A percentile compares a stretch with the other conserved stretches of the same genome.
Conservation (phyloP, 64 coral and sea anemone genomes). For the Acropora tenuis region DNA sequence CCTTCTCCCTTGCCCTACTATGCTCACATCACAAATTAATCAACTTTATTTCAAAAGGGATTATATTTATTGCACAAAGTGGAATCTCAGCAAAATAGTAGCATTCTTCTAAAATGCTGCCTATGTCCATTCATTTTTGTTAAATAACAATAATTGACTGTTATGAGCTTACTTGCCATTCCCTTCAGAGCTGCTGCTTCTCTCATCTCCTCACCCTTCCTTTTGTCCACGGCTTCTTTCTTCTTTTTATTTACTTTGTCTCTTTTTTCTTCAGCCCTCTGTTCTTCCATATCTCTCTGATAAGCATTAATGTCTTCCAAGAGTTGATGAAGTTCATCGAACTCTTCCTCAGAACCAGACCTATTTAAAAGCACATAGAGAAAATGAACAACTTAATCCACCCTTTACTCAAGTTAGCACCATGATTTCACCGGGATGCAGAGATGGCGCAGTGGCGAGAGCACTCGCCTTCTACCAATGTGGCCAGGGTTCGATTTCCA, state of each 20-base stretch:
- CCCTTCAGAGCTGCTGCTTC: no score
- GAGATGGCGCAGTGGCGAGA: no score
- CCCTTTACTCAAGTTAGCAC: background rate
- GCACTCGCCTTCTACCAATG: no score
- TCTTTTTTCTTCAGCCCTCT: background rate
- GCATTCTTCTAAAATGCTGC: background rate
- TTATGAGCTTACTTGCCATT: no score
- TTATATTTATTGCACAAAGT: no score
- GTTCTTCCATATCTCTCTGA: background rate
- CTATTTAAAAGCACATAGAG: background rate
- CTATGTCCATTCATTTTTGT: no score
- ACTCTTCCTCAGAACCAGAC: no score
- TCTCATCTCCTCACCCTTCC: conserved; percentile 14
- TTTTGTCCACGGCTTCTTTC: conserved; percentile 37
- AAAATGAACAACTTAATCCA: background rate
- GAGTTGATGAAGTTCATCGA: conserved; percentile 13
- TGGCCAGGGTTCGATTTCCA: no score
- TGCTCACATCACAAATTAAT: background rate
- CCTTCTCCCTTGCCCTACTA: background rate
- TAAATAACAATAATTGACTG: no score
- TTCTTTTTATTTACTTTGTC: background rate
- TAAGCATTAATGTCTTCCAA: conserved; percentile 8
- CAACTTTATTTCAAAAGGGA: background rate
- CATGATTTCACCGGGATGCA: background rate
- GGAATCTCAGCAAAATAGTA: background rate